Base-by-base conservation (phyloP, 2,888 invertebrate species). In the Spisula solida region DNA sequence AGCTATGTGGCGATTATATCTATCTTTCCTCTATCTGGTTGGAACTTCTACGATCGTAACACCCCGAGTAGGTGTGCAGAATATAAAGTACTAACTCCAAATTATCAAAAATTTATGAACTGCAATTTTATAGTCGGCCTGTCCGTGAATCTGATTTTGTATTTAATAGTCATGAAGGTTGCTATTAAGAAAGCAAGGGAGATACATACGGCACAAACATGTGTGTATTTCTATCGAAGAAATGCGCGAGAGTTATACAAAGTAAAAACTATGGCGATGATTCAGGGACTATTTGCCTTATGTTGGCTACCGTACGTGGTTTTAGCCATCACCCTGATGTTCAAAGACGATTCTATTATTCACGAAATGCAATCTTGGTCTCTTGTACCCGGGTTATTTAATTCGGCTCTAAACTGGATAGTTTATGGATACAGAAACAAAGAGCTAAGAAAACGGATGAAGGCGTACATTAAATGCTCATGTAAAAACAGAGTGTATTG, bases 391-490 rank as follows among this genome's bases (percentile, higher is more conserved):
- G 90, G 90, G 14, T 41, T 91, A 10, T 29, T 91, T n/a, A 91
- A 91, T 48, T 88, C 87, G 1, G 60, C 88, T 0, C 70, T 91
- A 0, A 91, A 91, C 56, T 91, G 91, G 91, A 16, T 89, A n/a
- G 83, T 91, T 20, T 91, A 85, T 41, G 91, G 91, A 48, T 88
- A 88, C 86, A 89, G 91, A 66, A 89, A 91, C 60, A 88, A 87
- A 60, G 55, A 87, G 25, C 66, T 91, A 2, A 51, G 90, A n/a
- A 81, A 29, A 16, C 85, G 85, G 56, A 87, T 91, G 82, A 91
- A 89, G 31, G 29, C 48, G 25, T 87, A 87, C 29, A 70, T 88
- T 6, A 87, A 78, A 66, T 84, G 87, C 12, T 66, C 60, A 25
- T 66, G n/a, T 66, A 20, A 25, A 66, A 66, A 66, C 60, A 20